Percentiles rank a stretch among this genome's conserved stretches.
Evolutionary conservation across 1,140 invertebrate species (phyloP).

Genomic region (Venturia canescens): DNA sequence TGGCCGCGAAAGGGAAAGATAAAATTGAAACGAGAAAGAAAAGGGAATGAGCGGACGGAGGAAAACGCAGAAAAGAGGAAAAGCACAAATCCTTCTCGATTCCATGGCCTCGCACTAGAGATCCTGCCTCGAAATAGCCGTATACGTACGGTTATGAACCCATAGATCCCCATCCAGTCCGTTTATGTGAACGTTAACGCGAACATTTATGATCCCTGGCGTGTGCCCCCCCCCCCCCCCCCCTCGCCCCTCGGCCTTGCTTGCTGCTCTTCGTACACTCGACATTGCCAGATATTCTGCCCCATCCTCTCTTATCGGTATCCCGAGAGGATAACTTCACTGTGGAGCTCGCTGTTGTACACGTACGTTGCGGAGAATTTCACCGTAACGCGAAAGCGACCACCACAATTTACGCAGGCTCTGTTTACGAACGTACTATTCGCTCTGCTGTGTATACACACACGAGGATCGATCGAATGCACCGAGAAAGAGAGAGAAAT

Average conservation of each 20-base stretch:
- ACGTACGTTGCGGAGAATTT: slow-evolving; percentile 17
- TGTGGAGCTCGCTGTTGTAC: neutral
- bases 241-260: no score
- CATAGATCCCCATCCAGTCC: slow-evolving; percentile 35
- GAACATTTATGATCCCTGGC: slow-evolving; percentile 35
- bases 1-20: no score
- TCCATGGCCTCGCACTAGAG: neutral
- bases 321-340: slow-evolving; percentile 20
- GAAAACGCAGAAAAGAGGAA: neutral
- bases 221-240: neutral
- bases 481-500: neutral
- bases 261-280: no score
- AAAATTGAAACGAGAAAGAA: neutral
- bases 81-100: neutral
- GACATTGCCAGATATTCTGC: neutral
- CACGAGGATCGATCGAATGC: neutral
- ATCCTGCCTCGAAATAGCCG: neutral
- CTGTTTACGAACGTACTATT: neutral
- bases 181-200: slow-evolving; percentile 38
- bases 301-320: neutral
- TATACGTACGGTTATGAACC: slow-evolving; percentile 33
- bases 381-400: slow-evolving; percentile 24
- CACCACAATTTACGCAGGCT: neutral
- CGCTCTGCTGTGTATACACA: neutral
- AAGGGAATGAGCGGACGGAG: neutral